Evolutionary conservation across 2,888 invertebrate genomes (phyloP).

Genomic region (Malachius bipustulatus): DNA sequence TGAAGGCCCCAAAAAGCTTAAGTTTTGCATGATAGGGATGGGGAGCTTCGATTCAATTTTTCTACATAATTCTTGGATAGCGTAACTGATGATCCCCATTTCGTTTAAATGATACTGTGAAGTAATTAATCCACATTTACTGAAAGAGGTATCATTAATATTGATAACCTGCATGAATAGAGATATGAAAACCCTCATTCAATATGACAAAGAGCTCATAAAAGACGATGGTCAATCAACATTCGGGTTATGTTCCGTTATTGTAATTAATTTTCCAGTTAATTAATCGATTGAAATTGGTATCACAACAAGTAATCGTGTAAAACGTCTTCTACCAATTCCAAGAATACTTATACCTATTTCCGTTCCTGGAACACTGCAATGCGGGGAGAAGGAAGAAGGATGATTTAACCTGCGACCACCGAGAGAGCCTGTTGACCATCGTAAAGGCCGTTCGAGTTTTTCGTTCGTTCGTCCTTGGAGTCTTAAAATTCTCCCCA

Average conservation of each 20-base stretch:
- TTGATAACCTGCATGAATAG: neutral
- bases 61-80: neutral
- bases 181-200: constrained; percentile 1
- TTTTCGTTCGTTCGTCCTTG: too few relatives aligned
- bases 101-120: neutral
- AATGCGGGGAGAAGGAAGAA: too few relatives aligned
- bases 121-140: constrained; percentile 2
- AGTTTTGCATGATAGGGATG: constrained; percentile 2
- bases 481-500: too few relatives aligned
- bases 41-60: constrained; percentile 1
- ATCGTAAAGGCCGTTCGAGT: too few relatives aligned
- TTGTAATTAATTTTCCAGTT: too few relatives aligned
- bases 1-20: neutral
- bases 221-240: constrained; percentile 1
- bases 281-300: too few relatives aligned
- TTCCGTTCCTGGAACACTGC: too few relatives aligned
- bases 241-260: constrained; percentile 1
- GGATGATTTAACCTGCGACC: too few relatives aligned
- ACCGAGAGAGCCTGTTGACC: too few relatives aligned
- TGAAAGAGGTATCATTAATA: constrained; percentile 1
- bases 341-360: too few relatives aligned
- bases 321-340: too few relatives aligned
- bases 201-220: neutral
- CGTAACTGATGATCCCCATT: neutral
- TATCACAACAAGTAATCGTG: too few relatives aligned